Conservation (phyloP, 1,140 invertebrate species). For the Penaeus chinensis region DNA sequence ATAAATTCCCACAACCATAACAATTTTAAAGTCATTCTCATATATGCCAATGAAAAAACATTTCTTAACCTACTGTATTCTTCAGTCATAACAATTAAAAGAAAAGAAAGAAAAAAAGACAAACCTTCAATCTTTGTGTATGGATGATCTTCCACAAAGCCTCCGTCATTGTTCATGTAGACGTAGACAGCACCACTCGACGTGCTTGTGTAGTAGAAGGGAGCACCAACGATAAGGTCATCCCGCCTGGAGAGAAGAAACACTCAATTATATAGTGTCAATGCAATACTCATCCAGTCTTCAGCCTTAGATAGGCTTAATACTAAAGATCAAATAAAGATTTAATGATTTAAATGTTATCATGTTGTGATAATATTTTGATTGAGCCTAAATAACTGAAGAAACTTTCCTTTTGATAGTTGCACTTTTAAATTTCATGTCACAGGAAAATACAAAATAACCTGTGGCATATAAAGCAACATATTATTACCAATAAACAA, state of each 20-base stretch:
- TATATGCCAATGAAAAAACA: not conserved
- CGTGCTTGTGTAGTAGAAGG: slow-evolving; percentile 82
- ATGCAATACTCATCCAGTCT: too few relatives aligned
- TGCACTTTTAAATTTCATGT: too few relatives aligned
- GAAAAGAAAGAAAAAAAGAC: not conserved
- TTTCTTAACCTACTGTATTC: not conserved
- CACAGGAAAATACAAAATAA: too few relatives aligned
- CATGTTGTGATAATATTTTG: too few relatives aligned
- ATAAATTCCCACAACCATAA: too few relatives aligned
- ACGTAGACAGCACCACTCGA: slow-evolving; percentile 91
- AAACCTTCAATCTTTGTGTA: slow-evolving; percentile 59
- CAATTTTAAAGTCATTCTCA: not conserved
- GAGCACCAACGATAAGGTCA: slow-evolving; percentile 90
- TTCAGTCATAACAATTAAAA: not conserved
- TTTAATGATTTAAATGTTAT: too few relatives aligned
- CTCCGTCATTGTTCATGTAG: slow-evolving; percentile 74
- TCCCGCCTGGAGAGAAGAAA: slow-evolving; percentile 72
- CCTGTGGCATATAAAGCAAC: too few relatives aligned
- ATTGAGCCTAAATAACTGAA: too few relatives aligned
- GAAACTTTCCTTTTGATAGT: too few relatives aligned
- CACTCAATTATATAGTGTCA: too few relatives aligned
- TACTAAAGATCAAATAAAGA: not conserved
- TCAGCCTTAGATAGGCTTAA: not conserved
- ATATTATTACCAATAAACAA: too few relatives aligned
- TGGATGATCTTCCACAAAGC: slow-evolving; percentile 53